These are phyloP conservation scores for Melanaphis sacchari DNA, from an alignment of 1,140 invertebrate genomes.

Conservation along the genomic window DNA sequence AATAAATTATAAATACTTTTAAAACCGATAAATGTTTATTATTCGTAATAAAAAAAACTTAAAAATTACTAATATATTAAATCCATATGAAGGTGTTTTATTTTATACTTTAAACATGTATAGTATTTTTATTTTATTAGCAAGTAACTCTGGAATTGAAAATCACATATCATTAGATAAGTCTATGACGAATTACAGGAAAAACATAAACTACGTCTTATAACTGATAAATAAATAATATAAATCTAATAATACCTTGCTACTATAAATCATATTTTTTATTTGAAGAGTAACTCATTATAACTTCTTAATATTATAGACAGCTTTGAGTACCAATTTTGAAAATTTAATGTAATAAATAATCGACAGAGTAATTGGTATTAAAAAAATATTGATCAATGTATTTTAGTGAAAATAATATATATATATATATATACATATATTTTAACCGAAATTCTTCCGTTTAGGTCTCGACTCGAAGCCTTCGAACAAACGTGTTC, in stretches of 20 bases:
- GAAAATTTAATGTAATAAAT: background rate
- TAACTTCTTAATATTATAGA: background rate
- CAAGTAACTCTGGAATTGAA: background rate
- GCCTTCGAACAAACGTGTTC: slow-evolving; percentile 89
- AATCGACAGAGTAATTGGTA: background rate
- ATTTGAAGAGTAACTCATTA: background rate
- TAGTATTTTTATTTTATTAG: background rate
- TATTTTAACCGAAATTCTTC: background rate
- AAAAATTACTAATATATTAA: background rate
- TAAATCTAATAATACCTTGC: background rate
- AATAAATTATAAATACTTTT: too few species aligned
- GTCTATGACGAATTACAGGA: too few species aligned
- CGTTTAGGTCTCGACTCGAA: slow-evolving; percentile 71
- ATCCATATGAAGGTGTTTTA: background rate
- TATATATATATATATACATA: background rate
- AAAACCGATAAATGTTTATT: background rate
- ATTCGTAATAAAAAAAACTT: background rate
- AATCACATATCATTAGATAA: too few species aligned
- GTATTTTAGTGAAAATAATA: background rate
- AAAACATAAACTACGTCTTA: too few species aligned
- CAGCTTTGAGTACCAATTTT: background rate
- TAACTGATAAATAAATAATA: too few species aligned
- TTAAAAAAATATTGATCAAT: too few species aligned
- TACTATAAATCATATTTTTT: background rate
- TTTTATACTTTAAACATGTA: background rate